Conservation (phyloP, 1,140 invertebrate species). For the Dryas iulia region DNA sequence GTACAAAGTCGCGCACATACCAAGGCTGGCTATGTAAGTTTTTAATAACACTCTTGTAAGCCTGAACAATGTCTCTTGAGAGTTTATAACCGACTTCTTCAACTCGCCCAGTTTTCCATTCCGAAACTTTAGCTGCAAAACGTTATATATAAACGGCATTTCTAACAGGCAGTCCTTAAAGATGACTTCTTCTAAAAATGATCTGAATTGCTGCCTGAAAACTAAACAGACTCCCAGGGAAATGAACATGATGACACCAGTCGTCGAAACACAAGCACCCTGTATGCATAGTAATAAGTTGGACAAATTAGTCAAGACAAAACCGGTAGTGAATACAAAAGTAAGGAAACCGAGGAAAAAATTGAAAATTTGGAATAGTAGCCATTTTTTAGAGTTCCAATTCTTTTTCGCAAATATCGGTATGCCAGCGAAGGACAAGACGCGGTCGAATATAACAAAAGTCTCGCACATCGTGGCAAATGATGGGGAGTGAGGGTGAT, state of each 20-base stretch:
- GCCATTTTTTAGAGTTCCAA: slow-evolving; percentile 53
- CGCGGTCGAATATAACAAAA: slow-evolving; percentile 46
- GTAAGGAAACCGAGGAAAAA: slow-evolving; percentile 49
- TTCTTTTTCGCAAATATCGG: slow-evolving; percentile 55
- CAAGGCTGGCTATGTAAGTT: slow-evolving; percentile 50
- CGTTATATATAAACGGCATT: slow-evolving; percentile 56
- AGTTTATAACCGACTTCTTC: slow-evolving; percentile 48
- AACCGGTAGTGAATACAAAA: slow-evolving; percentile 58
- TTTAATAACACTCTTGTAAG: slow-evolving; percentile 51
- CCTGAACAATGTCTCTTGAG: slow-evolving; percentile 55
- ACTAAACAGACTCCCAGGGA: slow-evolving; percentile 53
- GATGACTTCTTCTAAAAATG: slow-evolving; percentile 55
- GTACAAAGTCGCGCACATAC: slow-evolving; percentile 53
- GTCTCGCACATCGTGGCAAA: slow-evolving; percentile 56
- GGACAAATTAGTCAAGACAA: slow-evolving; percentile 44
- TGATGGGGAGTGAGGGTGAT: slow-evolving; percentile 38
- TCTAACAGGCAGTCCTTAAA: slow-evolving; percentile 55
- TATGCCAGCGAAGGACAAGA: slow-evolving; percentile 57
- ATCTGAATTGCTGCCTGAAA: slow-evolving; percentile 52
- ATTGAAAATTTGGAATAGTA: slow-evolving; percentile 55
- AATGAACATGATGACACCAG: slow-evolving; percentile 65
- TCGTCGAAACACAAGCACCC: slow-evolving; percentile 65
- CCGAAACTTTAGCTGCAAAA: slow-evolving; percentile 29
- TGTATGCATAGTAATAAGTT: slow-evolving; percentile 56
- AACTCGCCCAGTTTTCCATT: slow-evolving; percentile 47